Evolutionary conservation across 2,888 invertebrate genomes (phyloP), one percentile per base, ranked within the genome.

Genomic region (Mythimna vitellina): DNA sequence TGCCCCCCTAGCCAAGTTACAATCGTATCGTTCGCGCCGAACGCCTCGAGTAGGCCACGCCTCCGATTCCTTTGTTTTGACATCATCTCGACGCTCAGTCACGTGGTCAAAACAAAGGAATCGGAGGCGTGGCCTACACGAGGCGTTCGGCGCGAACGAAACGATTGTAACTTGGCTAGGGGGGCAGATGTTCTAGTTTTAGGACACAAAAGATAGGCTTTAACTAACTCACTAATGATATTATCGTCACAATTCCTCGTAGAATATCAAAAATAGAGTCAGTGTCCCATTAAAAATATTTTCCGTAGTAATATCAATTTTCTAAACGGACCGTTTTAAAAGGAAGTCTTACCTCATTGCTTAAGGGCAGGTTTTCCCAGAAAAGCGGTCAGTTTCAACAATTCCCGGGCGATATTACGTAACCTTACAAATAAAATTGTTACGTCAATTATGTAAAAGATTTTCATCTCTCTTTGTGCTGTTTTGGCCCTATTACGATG

Each of bases 391-490:
- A 80, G 58, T 66, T 62, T 63, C 46, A 54, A 54, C 32, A 6
- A 25, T 8, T 54, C 66, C 63, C 12, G 22, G 51, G 80, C 32
- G 6, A 65, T 71, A 64, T 80, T 67, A 65, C 56, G 38, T 65
- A 70, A 68, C 70, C 46, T 70, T 54, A 67, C 58, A 62, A 78
- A 81, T 81, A 69, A 69, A 70, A 74, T 74, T 73, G 69, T 74
- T 49, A 63, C 58, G 49, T 49, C 63, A 73, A 73, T 66, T 76
- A 71, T 57, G 49, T 58, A 58, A 61, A 76, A 76, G 32, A 72
- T 46, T 70, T 54, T 64, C 61, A 38, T 57, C 66, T 75, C 69
- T 60, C 58, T 76, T 69, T 76, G 56, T 61, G 22, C 35, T 62
- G 54, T 58, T 76, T 66, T 49, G 38, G 29, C 46, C 42, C 25